Conservation (phyloP, 2,113 vertebrate genomes). For the Ciconia stormi region DNA sequence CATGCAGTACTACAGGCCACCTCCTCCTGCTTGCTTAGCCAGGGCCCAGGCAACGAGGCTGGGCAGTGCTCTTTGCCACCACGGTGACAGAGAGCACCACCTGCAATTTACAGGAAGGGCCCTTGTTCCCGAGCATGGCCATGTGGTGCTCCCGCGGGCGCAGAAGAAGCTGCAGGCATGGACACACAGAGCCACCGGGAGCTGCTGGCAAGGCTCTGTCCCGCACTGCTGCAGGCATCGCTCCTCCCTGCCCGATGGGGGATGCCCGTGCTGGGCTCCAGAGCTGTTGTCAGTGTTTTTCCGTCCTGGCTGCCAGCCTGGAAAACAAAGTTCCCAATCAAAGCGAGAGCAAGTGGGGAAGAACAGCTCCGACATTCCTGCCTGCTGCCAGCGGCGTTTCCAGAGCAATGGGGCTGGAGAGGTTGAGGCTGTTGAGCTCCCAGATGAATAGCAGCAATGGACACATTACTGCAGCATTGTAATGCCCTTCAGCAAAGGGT, state of each 20-base stretch:
- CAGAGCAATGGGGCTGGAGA: neutral
- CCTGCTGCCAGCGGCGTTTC: neutral
- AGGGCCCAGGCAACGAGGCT: neutral
- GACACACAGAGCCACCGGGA: neutral
- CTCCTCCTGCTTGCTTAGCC: neutral
- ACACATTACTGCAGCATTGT: neutral
- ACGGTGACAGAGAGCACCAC: neutral
- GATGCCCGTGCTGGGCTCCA: neutral
- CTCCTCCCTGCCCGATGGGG: rapidly evolving
- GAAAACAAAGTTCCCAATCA: neutral
- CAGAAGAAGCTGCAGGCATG: rapidly evolving
- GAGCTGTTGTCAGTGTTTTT: neutral
- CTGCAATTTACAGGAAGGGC: neutral
- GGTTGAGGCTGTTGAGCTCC: neutral
- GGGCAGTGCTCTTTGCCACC: neutral
- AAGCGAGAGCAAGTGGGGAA: neutral
- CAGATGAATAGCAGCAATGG: neutral
- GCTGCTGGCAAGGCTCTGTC: neutral
- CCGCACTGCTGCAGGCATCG: neutral
- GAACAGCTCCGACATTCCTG: neutral
- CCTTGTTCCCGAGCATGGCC: rapidly evolving
- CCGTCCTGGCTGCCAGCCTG: neutral
- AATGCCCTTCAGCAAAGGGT: neutral
- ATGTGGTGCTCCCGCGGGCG: neutral
- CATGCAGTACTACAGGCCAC: neutral